Base-by-base conservation (phyloP, 2,113 vertebrate genomes). In the Muntiacus reevesi region DNA sequence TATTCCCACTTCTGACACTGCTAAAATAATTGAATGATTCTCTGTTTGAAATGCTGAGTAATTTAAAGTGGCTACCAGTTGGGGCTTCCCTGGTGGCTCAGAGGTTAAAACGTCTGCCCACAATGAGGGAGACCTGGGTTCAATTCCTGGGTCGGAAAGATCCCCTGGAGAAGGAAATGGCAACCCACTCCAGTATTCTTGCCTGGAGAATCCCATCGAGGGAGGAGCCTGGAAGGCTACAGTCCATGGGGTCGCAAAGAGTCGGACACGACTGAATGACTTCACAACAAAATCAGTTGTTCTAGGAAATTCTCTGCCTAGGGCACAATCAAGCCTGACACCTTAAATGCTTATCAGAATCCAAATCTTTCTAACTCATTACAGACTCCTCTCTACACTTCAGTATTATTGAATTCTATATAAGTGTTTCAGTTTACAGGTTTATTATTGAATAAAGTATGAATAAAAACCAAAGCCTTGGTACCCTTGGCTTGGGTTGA, bases 21-120 rank as follows among this genome's bases (percentile, higher is more conserved):
- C 98, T 98, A 93, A 97, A 97, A 92, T 98, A 98, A 98, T 98
- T 98, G 96, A 96, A 97, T 98, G 98, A 97, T 98, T 98, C 98
- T 97, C 96, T 98, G 97, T 98, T 98, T 97, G 95, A 98, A 99
- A 98, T 98, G 90, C 93, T 98, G 95, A 98, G 95, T 95, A 98
- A 99, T 98, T 98, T 98, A 98, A 98, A 98, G 98, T 97, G 97
- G 98, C 97, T 97, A 97, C 85, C 85, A 96, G 92, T 98, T 98
- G 78, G 12, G 47, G 47, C 47, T 50, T 50, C 12, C 47, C 47
- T 50, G 47, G 12, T 50, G 47, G 47, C 47, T 50, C 47, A 50
- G 47, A 50, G 12, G 47, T 50, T 50, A 50, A 50, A 50, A 13
- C 12, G 47, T 50, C 47, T 50, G 12, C 47, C 47, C 47, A 50